Evolutionary conservation across 2,797 vertebrate genomes (phyloP).

Genomic region (Malurus leucopterus): DNA sequence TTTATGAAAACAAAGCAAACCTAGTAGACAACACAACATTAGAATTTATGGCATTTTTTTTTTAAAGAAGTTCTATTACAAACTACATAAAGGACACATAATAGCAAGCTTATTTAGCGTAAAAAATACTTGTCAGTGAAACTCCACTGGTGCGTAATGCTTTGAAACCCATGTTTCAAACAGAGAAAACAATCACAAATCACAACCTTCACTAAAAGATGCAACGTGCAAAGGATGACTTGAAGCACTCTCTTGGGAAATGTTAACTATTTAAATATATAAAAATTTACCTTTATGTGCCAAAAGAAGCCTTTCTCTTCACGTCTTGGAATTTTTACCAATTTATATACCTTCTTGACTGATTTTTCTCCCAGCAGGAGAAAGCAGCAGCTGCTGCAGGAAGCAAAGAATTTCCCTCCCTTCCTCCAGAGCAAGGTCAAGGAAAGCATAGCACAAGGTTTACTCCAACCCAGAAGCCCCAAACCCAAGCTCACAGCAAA

Average conservation of each 20-base stretch:
- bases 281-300: neutral
- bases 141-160: neutral
- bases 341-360: neutral
- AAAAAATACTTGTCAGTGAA: slow-evolving; percentile 10
- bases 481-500: neutral
- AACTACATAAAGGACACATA: slow-evolving; percentile 10
- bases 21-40: neutral
- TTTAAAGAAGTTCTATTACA: neutral
- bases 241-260: neutral
- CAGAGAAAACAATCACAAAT: slow-evolving; percentile 21
- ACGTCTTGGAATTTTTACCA: neutral
- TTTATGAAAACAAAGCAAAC: neutral
- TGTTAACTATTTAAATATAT: neutral
- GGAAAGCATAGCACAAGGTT: neutral
- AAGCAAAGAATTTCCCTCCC: neutral
- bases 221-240: neutral
- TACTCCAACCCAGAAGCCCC: neutral
- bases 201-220: neutral
- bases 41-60: neutral
- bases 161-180: slow-evolving; percentile 12
- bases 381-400: neutral
- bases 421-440: neutral
- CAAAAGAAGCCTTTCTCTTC: neutral
- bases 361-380: neutral
- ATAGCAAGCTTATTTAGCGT: neutral